These are phyloP conservation scores for Laspeyria flexula DNA, from an alignment of 2,888 invertebrate genomes.

Conservation along the genomic window DNA sequence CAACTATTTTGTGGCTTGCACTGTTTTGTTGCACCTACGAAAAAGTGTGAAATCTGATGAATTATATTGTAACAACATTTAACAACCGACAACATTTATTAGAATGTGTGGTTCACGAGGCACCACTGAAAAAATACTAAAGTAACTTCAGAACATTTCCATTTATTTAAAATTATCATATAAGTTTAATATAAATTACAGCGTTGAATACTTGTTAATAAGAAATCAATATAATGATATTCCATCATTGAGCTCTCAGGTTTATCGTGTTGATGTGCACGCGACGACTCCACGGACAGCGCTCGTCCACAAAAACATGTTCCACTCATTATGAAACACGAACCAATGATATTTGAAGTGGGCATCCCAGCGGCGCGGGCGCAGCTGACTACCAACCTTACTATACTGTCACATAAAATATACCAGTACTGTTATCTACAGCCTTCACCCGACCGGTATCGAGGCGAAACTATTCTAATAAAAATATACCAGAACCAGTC, in stretches of 20 bases:
- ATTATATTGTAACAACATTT: background rate
- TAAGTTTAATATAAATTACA: no score
- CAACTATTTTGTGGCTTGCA: slow-evolving; percentile 19
- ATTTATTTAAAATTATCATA: no score
- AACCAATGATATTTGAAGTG: slow-evolving; percentile 80
- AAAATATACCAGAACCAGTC: slow-evolving; percentile 81
- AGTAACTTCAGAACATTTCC: no score
- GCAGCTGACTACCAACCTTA: slow-evolving; percentile 45
- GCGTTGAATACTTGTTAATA: background rate
- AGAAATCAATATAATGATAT: background rate
- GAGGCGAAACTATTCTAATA: slow-evolving; percentile 83
- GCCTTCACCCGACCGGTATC: slow-evolving; percentile 79
- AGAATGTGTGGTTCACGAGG: no score
- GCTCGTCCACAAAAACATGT: slow-evolving; percentile 75
- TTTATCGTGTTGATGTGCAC: slow-evolving; percentile 28
- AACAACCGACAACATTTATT: background rate
- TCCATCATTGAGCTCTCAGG: slow-evolving; percentile 7
- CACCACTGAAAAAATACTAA: no score
- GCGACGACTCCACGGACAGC: slow-evolving; percentile 62
- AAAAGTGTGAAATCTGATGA: background rate
- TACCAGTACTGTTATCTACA: slow-evolving; percentile 83
- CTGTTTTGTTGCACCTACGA: background rate
- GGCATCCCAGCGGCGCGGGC: slow-evolving; percentile 46
- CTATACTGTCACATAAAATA: slow-evolving; percentile 68
- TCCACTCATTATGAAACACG: slow-evolving; percentile 83